A percentile compares a stretch with the other conserved stretches of the same genome.
phyloP scores from a whole-genome alignment of 2,113 vertebrate species.

The Corapipo altera region DNA sequence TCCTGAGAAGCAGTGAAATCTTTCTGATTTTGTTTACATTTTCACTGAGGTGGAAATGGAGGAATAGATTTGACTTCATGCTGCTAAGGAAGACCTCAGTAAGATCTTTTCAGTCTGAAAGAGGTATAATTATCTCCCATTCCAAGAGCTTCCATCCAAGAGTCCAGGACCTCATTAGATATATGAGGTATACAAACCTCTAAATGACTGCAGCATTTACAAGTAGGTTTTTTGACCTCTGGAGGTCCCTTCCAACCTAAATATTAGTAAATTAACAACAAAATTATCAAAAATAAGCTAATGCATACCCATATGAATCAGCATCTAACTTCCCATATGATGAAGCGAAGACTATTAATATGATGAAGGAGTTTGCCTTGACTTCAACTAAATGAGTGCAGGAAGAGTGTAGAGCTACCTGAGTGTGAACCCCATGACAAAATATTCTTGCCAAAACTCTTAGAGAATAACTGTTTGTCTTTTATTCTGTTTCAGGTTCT shows the following conservation, averaged over 20 bases:
- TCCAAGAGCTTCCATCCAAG: not conserved
- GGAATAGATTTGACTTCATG: not conserved
- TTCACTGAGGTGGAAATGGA: not conserved
- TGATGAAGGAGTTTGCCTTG: not conserved
- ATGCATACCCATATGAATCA: not conserved
- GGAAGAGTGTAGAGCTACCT: not conserved
- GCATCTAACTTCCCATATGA: not conserved
- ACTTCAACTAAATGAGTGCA: not conserved
- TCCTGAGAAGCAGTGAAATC: not conserved
- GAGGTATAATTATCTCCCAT: not conserved
- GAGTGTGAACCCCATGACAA: not conserved
- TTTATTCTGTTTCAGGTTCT: slow-evolving; percentile 70
- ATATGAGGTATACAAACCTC: not conserved
- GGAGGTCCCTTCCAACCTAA: not conserved
- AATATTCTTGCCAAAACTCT: not conserved
- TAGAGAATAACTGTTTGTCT: not conserved
- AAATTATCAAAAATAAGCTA: not conserved
- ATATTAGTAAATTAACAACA: not conserved
- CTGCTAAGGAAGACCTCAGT: not conserved
- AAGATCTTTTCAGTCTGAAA: not conserved
- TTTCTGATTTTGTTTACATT: not conserved
- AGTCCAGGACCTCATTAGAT: not conserved
- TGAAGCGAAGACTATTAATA: not conserved
- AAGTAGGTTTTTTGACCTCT: not conserved
- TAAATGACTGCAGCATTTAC: not conserved